Conservation (phyloP, 2,113 vertebrate genomes). For the Antechinus stuartii region DNA sequence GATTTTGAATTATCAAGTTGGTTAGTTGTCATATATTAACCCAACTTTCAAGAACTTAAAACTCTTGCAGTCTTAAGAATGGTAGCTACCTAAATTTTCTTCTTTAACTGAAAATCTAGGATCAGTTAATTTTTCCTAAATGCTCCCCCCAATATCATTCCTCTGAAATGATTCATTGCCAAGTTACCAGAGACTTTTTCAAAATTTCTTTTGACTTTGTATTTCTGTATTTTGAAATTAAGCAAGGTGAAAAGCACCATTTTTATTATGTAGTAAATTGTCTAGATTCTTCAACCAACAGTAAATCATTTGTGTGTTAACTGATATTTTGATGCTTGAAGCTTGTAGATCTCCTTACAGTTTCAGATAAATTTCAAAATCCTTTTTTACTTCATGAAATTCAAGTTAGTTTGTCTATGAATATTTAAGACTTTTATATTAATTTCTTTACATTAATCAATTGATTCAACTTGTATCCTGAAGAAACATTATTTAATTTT, state of each 20-base stretch:
- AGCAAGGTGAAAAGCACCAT: slow-evolving; percentile 20
- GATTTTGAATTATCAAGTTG: neutral
- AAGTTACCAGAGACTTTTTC: neutral
- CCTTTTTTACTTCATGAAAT: neutral
- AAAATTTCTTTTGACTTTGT: neutral
- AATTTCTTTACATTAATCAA: neutral
- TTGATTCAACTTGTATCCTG: neutral
- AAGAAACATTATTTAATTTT: neutral
- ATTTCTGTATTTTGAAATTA: neutral
- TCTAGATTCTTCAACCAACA: neutral
- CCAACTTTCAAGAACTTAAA: neutral
- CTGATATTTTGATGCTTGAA: neutral
- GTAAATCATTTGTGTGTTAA: neutral
- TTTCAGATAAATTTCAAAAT: neutral
- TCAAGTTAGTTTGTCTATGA: neutral
- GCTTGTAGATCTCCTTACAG: neutral
- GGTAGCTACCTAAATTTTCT: neutral
- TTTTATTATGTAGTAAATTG: neutral
- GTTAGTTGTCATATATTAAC: neutral
- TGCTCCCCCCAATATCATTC: neutral
- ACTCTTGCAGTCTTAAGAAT: neutral
- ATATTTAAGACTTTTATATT: neutral
- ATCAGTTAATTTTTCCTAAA: neutral
- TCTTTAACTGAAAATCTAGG: neutral
- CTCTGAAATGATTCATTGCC: neutral